These are phyloP conservation scores for Myodes glareolus DNA, from an alignment of 2,113 vertebrate species.

Conservation along the genomic window DNA sequence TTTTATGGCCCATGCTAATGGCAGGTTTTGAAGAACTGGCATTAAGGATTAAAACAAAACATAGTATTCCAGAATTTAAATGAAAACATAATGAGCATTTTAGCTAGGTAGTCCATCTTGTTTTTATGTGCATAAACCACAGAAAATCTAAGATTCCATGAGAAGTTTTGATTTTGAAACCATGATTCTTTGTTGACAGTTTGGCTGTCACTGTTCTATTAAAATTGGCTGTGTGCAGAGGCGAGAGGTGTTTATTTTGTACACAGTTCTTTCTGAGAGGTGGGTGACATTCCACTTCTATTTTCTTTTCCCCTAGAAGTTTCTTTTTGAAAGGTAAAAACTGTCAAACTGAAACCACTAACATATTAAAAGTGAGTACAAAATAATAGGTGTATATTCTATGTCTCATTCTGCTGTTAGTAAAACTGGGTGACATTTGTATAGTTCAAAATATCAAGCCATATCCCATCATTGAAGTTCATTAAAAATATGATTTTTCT, in stretches of 20 bases:
- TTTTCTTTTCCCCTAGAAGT: constrained; percentile 49
- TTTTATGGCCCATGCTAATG: background rate
- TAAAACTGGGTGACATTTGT: constrained; percentile 21
- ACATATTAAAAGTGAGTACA: constrained; percentile 1
- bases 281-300: background rate
- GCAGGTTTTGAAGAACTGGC: background rate
- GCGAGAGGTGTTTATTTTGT: background rate
- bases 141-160: background rate
- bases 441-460: constrained; percentile 30
- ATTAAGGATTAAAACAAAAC: constrained; percentile 7
- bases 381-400: background rate
- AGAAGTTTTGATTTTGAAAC: background rate
- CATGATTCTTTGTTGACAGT: background rate
- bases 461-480: background rate
- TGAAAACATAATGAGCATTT: constrained; percentile 19
- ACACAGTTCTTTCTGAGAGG: constrained; percentile 26
- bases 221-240: background rate
- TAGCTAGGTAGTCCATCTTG: background rate
- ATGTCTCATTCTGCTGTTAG: background rate
- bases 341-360: constrained; percentile 17
- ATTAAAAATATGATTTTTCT: constrained; percentile 34
- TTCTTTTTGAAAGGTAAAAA: constrained; percentile 47
- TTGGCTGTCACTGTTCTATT: constrained; percentile 13
- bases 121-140: background rate
- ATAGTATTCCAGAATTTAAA: background rate